Evolutionary conservation across 2,888 invertebrate genomes (phyloP), one percentile per base, ranked within the genome.

Genomic region (Lasioglossum villosulum): DNA sequence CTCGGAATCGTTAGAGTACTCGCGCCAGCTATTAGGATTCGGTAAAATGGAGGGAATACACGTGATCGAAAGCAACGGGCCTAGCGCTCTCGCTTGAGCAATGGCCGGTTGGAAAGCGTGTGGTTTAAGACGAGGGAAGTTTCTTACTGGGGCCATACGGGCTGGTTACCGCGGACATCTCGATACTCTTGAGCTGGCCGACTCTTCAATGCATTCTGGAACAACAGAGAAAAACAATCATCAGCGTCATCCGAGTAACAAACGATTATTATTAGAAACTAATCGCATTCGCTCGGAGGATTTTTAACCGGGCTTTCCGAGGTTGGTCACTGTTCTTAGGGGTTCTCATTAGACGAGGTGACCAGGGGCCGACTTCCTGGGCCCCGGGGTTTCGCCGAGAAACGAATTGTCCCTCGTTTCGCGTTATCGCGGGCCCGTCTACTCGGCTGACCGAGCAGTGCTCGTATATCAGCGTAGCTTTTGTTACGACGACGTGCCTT

Each of bases 81-180:
- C 75, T 73, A 27, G 34, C n/a, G 37, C 56, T 80, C 68, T 30
- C 27, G 76, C 30, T 48, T 52, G 73, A 76, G 59, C 34, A 56
- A 78, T 3, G 72, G 75, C 48, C 23, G 75, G 16, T 27, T 23
- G 30, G 56, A 1, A 23, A 37, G 14, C 56, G n/a, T 71, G 48
- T 30, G 52, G 52, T 52, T 52, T 27, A 39, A 45, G 37, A 75
- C 70, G 56, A 74, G 66, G 80, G 52, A 89, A 73, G 52, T 71
- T n/a, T 93, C 95, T 95, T 93, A 95, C 95, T 94, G 91, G 94
- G 95, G 93, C 95, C 95, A 94, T 95, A 95, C 90, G 95, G 95
- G 92, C 95, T 95, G 91, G 95, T 95, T 92, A 95, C 95, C 92
- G 95, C 94, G 90, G 95, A 95, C 95, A 95, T 95, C 92, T 94